Evolutionary conservation across 2,113 vertebrate genomes (phyloP), one percentile per base, ranked within the genome.

Genomic region (Rhizomys pruinosus): DNA sequence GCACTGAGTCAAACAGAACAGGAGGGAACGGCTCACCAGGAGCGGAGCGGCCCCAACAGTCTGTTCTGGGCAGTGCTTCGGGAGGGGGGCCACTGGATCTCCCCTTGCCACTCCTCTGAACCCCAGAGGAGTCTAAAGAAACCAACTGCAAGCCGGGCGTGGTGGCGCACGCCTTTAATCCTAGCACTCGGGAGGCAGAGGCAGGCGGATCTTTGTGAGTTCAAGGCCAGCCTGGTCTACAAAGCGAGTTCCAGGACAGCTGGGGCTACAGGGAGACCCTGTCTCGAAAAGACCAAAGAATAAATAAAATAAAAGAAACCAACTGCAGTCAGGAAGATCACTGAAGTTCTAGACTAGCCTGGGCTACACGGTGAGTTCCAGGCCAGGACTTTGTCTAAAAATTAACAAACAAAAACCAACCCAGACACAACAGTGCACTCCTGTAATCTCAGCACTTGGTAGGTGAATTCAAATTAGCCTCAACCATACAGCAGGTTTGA

Each of bases 1-100:
- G 4, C 8, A 55, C 20, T 90, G 8, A 16, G 66, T 44, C n/a
- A 79, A 72, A 23, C 17, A 9, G 6, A 86, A 90, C 1, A 59
- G 0, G 57, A 78, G 7, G 10, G n/a, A 44, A 63, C 1, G 44
- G 17, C 4, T 7, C 1, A 8, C 12, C 69, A 61, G 64, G 64
- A 55, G 5, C 16, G 13, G 13, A 52, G 0, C 34, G 2, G 6
- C 2, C 0, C 32, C 5, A 22, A 44, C 0, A 1, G 7, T 11
- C 2, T 1, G 5, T 47, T 42, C 64, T 27, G 27, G 80, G 71
- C 29, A 76, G 23, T 69, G 17, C 32, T 42, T 71, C 4, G 6
- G n/a, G 37, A 34, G 1, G 61, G 17, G 5, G 20, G 19, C 7
- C 16, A 42, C 1, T 63, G 12, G 13, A 55, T 13, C 17, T 1